Evolutionary conservation across 2,797 vertebrate species (phyloP).

Genomic region (Coregonus sp.): DNA sequence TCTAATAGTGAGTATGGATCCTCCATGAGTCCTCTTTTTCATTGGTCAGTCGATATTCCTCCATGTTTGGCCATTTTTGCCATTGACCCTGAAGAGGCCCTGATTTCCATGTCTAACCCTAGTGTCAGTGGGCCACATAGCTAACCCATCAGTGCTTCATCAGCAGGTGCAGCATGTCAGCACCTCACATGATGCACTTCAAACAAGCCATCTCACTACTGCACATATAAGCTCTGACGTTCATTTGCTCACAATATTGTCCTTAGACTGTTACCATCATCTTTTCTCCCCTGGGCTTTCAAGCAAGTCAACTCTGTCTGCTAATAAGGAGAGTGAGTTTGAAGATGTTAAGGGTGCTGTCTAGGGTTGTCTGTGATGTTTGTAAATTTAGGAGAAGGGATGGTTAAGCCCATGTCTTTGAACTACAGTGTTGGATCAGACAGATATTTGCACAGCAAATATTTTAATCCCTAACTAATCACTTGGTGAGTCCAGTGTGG

Average conservation of each 20-base stretch:
- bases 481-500: constrained; percentile 88
- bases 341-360: constrained; percentile 56
- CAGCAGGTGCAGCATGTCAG: constrained; percentile 40
- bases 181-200: not conserved
- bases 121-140: constrained; percentile 42
- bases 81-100: not conserved
- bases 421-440: constrained; percentile 77
- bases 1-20: constrained; percentile 14
- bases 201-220: not conserved
- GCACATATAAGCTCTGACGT: not conserved
- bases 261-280: not conserved
- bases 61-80: not conserved
- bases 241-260: not conserved
- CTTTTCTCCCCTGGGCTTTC: not conserved
- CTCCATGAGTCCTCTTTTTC: too few relatives aligned
- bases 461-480: constrained; percentile 99
- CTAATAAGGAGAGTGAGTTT: constrained; percentile 38
- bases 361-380: constrained; percentile 62
- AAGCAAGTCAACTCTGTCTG: constrained; percentile 1
- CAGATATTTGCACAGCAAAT: constrained; percentile 98
- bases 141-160: constrained; percentile 32
- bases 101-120: constrained; percentile 23
- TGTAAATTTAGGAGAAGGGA: constrained; percentile 71
- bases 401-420: constrained; percentile 77
- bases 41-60: too few relatives aligned